These are phyloP conservation scores for Corythornis madagascariensis DNA, from an alignment of 2,113 vertebrate species.

Conservation along the genomic window DNA sequence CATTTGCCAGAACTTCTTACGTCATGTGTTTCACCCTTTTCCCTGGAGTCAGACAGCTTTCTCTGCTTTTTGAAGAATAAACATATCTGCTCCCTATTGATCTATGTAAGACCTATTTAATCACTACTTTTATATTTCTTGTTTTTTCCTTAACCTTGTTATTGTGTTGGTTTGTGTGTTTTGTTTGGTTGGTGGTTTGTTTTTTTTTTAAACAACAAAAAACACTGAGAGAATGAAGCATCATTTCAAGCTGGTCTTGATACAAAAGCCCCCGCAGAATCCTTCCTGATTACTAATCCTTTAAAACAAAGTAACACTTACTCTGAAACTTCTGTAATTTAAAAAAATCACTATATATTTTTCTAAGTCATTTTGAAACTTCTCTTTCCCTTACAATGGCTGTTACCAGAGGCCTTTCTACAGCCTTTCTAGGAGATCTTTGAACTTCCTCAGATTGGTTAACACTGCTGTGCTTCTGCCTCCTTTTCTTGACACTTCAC, in stretches of 20 bases:
- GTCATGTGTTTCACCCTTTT: background rate
- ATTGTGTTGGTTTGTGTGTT: no score
- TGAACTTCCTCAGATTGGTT: background rate
- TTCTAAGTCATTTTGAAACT: background rate
- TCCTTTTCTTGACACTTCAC: background rate
- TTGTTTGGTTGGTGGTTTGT: background rate
- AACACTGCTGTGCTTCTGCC: background rate
- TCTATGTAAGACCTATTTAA: background rate
- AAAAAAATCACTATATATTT: background rate
- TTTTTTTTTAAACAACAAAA: background rate
- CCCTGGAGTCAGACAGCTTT: background rate
- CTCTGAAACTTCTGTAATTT: background rate
- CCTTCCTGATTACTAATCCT: background rate
- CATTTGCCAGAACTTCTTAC: background rate
- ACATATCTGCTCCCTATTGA: conserved; percentile 5
- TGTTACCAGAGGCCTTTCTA: background rate
- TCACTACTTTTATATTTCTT: background rate
- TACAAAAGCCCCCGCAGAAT: background rate
- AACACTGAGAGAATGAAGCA: background rate
- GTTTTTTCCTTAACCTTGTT: background rate
- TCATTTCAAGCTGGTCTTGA: background rate
- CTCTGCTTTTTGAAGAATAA: background rate
- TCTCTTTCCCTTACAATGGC: background rate
- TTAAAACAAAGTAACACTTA: background rate
- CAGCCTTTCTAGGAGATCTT: background rate